Conservation (phyloP, 2,113 vertebrate species). For the Canis aureus region DNA sequence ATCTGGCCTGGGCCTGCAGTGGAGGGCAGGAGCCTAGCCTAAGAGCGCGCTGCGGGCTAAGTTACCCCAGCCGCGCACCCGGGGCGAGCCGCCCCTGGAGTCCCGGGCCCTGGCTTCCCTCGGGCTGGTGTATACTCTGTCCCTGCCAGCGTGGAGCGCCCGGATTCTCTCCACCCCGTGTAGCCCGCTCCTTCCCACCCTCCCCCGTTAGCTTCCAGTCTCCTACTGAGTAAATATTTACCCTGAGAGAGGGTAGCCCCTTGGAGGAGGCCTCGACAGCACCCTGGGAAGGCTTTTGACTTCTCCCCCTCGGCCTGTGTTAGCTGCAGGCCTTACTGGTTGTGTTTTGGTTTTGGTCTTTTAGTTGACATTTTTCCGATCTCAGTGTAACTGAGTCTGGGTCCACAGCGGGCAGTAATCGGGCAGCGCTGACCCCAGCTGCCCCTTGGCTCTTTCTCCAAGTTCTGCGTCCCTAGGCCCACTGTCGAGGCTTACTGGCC, state of each 20-base stretch:
- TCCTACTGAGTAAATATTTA: conserved; percentile 82
- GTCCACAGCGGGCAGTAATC: background rate
- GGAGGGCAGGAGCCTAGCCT: background rate
- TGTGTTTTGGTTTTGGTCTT: conserved; percentile 74
- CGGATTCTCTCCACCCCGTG: background rate
- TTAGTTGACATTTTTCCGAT: conserved; percentile 56
- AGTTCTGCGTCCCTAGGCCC: background rate
- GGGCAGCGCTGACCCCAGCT: background rate
- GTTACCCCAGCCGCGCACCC: background rate
- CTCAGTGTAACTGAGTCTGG: conserved; percentile 21
- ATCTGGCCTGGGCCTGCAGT: background rate
- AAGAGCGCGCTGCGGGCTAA: background rate
- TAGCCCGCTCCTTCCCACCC: conserved; percentile 51
- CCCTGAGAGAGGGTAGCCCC: conserved; percentile 65
- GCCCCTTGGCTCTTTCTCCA: background rate
- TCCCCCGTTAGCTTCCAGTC: conserved; percentile 61
- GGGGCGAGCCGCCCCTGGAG: background rate
- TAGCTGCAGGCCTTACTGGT: conserved; percentile 62
- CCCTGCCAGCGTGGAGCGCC: background rate
- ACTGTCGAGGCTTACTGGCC: background rate
- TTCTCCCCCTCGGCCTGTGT: conserved; percentile 22
- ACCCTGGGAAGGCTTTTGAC: conserved; percentile 59
- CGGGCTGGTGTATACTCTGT: background rate
- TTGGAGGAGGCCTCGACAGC: conserved; percentile 56
- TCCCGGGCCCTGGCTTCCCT: background rate